Evolutionary conservation across 2,797 vertebrate genomes (phyloP), one percentile per base, ranked within the genome.

Genomic region (Leptoclinus maculatus): DNA sequence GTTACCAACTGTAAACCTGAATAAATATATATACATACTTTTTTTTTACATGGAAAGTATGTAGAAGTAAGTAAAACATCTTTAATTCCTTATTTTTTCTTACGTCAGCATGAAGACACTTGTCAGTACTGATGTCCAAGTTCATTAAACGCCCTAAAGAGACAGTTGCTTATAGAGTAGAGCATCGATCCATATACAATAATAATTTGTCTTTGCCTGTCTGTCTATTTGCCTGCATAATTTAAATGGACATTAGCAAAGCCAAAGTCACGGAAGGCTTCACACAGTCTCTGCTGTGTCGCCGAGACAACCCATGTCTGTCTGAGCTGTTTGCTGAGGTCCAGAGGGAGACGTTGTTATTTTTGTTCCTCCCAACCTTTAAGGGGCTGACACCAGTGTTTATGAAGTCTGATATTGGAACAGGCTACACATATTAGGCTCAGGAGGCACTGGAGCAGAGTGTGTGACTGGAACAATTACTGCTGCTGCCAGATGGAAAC

Each of bases 381-480:
- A 66, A 78, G 69, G 68, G 53, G 62, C 66, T 74, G 72, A 80
- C 81, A 67, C 67, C 66, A 23, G 64, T 79, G 78, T 87, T 86
- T 83, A 86, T 83, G 79, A 87, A 84, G 80, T 76, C 78, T 87
- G 73, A 68, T 89, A 76, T 72, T 88, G 74, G 74, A 87, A 62
- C 83, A 73, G 76, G 78, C 76, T 78, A 13, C 71, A 66, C 74
- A 74, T 75, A 65, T 84, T 77, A 76, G 79, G 79, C 83, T 84
- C 78, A 70, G 77, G 73, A 80, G 77, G 66, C 80, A 74, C 51
- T 45, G 67, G 74, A 70, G 78, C 83, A 64, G 21, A 66, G 76
- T 77, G 77, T 87, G 78, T 71, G 65, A 82, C 76, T 85, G 85
- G 66, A 89, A 73, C 78, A 74, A 79, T 73, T 69, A 82, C 71